A percentile compares a stretch with the other conserved stretches of the same genome.
Conservation (phyloP, 2,888 invertebrate species). For the Nomada ferruginata region DNA sequence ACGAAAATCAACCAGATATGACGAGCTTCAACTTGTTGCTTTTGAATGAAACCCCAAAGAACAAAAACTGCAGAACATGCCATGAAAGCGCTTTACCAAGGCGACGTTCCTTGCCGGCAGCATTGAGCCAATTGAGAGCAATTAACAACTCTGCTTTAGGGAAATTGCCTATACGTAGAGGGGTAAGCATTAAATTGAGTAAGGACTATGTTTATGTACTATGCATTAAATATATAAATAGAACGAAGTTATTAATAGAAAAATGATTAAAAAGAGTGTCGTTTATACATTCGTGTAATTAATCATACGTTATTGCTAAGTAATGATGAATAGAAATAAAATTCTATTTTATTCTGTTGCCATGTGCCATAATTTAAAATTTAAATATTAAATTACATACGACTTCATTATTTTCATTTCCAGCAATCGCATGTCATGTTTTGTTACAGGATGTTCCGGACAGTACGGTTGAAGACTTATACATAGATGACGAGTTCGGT, state of each 20-base stretch:
- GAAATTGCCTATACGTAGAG: slow-evolving; percentile 73
- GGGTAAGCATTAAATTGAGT: slow-evolving; percentile 62
- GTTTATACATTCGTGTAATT: not conserved
- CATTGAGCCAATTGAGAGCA: slow-evolving; percentile 68
- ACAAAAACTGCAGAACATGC: slow-evolving; percentile 69
- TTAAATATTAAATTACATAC: not conserved
- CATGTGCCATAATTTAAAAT: not conserved
- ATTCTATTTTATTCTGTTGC: too few relatives aligned
- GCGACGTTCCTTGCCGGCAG: slow-evolving; percentile 76
- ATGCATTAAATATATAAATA: not conserved
- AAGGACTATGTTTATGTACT: not conserved
- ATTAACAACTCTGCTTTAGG: slow-evolving; percentile 64
- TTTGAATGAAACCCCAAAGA: slow-evolving; percentile 54
- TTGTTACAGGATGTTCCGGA: slow-evolving; percentile 70
- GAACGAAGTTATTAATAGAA: not conserved
- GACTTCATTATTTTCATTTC: not conserved
- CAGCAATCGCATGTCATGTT: not conserved
- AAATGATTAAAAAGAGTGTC: not conserved
- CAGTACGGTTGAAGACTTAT: slow-evolving; percentile 76
- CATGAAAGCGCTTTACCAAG: slow-evolving; percentile 66
- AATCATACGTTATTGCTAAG: not conserved
- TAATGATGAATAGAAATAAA: too few relatives aligned
- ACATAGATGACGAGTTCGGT: slow-evolving; percentile 79
- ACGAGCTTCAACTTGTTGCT: slow-evolving; percentile 64
- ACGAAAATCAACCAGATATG: slow-evolving; percentile 15